Base-by-base conservation (phyloP, 2,888 invertebrate species). In the Dusona sp. region DNA sequence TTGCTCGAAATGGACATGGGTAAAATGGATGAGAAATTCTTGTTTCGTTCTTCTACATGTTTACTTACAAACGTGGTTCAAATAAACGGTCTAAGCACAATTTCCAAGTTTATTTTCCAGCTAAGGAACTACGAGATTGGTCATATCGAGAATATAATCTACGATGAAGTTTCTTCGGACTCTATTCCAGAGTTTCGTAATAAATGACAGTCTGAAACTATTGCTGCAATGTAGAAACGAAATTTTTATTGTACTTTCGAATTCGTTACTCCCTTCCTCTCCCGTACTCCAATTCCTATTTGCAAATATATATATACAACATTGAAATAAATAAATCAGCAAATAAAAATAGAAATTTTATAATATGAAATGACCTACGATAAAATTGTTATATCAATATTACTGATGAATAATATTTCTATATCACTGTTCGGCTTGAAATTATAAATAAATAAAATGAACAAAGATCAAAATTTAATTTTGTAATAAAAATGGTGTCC, bases 1-100 rank as follows among this genome's bases (percentile, higher is more conserved):
- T 77, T 64, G 75, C 29, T 33, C 33, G 19, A 45, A 75, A 77
- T 77, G 45, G 13, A 16, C 36, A 25, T 45, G 25, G 45, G 29
- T 13, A 42, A 61, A 64, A 45, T 29, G 48, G 48, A 29, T 45
- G 64, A 65, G 64, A 77, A 48, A 77, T 64, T 77, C 75, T 3
- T 22, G 13, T 48, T 64, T 65, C 33, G 45, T 38, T 45, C n/a
- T 48, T 22, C 19, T 11, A 9, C 11, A 38, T 77, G 64, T 45
- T 29, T 57, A 25, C 74, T 22, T 48, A 4, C n/a, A 65, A 33
- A 29, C 29, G 64, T 33, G 45, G 29, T 25, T 19, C n/a, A 33
- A 57, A 25, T 22, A 3, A 64, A 77, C 13, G 45, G 45, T 48
- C 19, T n/a, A 48, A 42, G 19, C 38, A 16, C 38, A 61, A 42